phyloP scores from a whole-genome alignment of 2,113 vertebrate species.

The Alces alces region DNA sequence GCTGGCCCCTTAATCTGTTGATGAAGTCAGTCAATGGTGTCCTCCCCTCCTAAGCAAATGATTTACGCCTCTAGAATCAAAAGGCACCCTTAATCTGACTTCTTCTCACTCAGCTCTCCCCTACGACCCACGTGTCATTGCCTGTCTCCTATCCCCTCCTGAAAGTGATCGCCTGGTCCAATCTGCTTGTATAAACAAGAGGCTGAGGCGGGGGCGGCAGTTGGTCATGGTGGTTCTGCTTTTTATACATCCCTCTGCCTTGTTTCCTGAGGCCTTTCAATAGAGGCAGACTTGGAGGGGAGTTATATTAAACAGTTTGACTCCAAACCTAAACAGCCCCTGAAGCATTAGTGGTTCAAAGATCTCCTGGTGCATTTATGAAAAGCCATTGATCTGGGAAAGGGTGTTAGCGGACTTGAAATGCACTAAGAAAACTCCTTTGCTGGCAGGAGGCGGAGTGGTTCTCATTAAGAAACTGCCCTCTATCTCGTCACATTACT shows the following conservation, averaged over 20 bases:
- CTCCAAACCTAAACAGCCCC: conserved; percentile 75
- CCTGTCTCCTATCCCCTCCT: neutral
- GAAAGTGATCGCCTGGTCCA: conserved; percentile 60
- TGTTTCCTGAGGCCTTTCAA: conserved; percentile 66
- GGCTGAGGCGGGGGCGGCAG: conserved; percentile 11
- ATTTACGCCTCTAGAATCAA: neutral
- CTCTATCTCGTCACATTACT: conserved; percentile 68
- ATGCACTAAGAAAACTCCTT: conserved; percentile 58
- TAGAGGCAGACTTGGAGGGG: conserved; percentile 63
- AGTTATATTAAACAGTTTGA: conserved; percentile 76
- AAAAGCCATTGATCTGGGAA: conserved; percentile 71
- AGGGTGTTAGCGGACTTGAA: conserved; percentile 70
- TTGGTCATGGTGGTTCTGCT: conserved; percentile 48
- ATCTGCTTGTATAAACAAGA: conserved; percentile 74
- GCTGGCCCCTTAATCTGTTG: neutral
- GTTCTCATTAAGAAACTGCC: conserved; percentile 68
- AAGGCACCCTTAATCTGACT: conserved; percentile 45
- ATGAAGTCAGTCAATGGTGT: neutral
- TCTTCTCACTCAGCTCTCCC: conserved; percentile 14
- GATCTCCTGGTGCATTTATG: conserved; percentile 69
- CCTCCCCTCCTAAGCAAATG: neutral
- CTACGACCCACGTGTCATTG: conserved; percentile 8
- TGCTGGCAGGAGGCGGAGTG: conserved; percentile 71
- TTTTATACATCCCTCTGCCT: conserved; percentile 53
- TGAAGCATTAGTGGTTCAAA: conserved; percentile 73